Conservation (phyloP, 2,888 invertebrate genomes). For the Dolichomitus sp. region DNA sequence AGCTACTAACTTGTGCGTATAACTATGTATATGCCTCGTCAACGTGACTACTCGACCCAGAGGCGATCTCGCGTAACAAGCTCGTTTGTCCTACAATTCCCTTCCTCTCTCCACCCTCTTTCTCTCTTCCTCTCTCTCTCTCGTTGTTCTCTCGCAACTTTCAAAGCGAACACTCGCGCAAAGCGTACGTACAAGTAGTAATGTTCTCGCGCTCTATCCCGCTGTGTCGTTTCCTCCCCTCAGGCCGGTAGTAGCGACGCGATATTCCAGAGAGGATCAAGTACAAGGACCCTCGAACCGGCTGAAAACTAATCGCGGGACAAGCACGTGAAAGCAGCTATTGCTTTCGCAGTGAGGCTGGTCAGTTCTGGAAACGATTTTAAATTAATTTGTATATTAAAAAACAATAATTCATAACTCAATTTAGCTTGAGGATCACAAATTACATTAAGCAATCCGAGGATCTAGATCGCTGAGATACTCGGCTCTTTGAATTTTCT, state of each 20-base stretch:
- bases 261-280: slow-evolving; percentile 24
- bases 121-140: background rate
- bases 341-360: background rate
- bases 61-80: slow-evolving; percentile 57
- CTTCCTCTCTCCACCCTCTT: background rate
- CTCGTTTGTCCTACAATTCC: slow-evolving; percentile 50
- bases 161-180: slow-evolving; percentile 50
- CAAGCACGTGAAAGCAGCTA: slow-evolving; percentile 8
- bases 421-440: background rate
- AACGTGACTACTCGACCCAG: slow-evolving; percentile 51
- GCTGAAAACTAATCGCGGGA: background rate
- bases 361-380: background rate
- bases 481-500: background rate
- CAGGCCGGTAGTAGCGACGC: slow-evolving; percentile 11
- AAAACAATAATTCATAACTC: background rate
- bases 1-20: background rate
- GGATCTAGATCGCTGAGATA: slow-evolving; percentile 3
- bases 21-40: slow-evolving; percentile 21
- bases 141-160: slow-evolving; percentile 33
- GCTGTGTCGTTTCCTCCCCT: slow-evolving; percentile 9
- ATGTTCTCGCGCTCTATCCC: slow-evolving; percentile 20
- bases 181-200: slow-evolving; percentile 20
- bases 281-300: slow-evolving; percentile 14
- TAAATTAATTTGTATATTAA: background rate
- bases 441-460: background rate